Conservation (phyloP, 2,888 invertebrate species). For the Lasius platythorax region DNA sequence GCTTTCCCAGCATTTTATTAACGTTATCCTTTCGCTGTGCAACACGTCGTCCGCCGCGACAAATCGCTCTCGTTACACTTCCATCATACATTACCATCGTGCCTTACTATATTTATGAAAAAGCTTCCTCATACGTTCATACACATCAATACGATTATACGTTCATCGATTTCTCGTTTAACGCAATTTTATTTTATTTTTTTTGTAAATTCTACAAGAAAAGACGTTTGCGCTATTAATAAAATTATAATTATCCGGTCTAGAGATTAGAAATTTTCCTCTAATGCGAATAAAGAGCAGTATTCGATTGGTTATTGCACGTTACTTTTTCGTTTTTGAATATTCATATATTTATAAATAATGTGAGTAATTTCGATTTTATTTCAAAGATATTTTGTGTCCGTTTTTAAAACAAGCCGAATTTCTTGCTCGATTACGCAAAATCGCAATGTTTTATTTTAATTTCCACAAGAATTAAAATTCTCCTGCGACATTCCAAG, state of each 20-base stretch:
- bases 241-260: not conserved
- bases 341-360: not conserved
- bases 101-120: constrained; percentile 13
- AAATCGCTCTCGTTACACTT: constrained; percentile 52
- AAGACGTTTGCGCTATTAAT: not conserved
- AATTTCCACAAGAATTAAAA: not conserved
- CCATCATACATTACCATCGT: constrained; percentile 20
- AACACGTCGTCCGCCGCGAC: constrained; percentile 29
- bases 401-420: not conserved
- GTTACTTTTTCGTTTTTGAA: not conserved
- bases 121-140: not conserved
- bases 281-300: not conserved
- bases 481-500: not conserved
- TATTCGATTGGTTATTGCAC: not conserved
- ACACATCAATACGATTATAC: not conserved
- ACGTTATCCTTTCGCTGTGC: constrained; percentile 25
- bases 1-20: constrained; percentile 45
- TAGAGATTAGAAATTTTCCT: not conserved
- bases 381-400: not conserved
- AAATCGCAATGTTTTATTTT: not conserved
- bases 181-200: not conserved
- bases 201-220: not conserved
- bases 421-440: not conserved
- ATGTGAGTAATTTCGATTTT: not conserved
- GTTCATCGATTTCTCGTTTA: constrained; percentile 20